Evolutionary conservation across 2,888 invertebrate genomes (phyloP).

Genomic region (Linnaemya vulpina): DNA sequence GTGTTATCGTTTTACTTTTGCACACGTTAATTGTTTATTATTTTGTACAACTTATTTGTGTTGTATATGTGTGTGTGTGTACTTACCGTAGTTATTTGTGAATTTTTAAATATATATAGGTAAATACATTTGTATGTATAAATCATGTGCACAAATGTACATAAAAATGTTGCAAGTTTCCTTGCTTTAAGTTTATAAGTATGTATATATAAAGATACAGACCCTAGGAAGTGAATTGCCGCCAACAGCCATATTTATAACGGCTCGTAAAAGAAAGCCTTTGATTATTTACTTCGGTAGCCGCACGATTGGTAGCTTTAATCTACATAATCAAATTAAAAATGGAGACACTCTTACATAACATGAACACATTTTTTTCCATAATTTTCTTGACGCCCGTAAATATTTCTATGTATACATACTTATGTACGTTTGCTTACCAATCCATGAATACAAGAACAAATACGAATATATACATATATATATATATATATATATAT

Average conservation of each 20-base stretch:
- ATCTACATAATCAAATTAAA: constrained; percentile 48
- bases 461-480: neutral
- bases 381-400: neutral
- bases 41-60: neutral
- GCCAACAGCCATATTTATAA: constrained; percentile 66
- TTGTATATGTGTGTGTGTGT: neutral
- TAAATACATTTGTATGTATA: neutral
- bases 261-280: constrained; percentile 49
- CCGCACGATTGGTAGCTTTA: constrained; percentile 69
- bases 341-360: too few species aligned
- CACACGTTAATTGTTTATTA: constrained; percentile 21
- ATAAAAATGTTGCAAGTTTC: too few species aligned
- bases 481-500: neutral
- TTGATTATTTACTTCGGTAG: constrained; percentile 56
- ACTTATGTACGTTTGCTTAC: too few species aligned
- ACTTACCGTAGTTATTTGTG: neutral
- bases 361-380: constrained; percentile 40
- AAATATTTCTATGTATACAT: too few species aligned
- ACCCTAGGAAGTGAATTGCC: constrained; percentile 45
- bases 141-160: neutral
- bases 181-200: neutral
- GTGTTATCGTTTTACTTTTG: constrained; percentile 39
- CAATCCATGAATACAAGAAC: too few species aligned
- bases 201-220: neutral
- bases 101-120: neutral